Base-by-base conservation (phyloP, 1,140 invertebrate genomes). In the Acromyrmex heyeri region DNA sequence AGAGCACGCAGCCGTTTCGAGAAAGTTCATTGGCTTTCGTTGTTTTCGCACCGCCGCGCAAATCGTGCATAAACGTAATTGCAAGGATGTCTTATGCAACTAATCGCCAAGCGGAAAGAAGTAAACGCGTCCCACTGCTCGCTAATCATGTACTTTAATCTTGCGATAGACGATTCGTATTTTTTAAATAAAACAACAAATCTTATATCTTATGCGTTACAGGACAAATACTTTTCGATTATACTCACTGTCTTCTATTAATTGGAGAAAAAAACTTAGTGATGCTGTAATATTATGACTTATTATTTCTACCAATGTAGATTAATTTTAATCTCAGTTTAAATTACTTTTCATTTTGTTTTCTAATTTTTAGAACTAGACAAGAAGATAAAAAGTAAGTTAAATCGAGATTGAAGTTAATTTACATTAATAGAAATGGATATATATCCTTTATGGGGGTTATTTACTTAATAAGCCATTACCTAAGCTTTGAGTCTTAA, bases 1-100 rank as follows among this genome's bases (percentile, higher is more conserved):
- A 87, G 65, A 65, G 48, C 76, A 73, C 65, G 67, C 70, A 64
- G 78, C 77, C 78, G 24, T 85, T 85, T 85, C 88, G 86, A 69
- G 50, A 82, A 82, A 64, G 78, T 78, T 62, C 76, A 67, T 64
- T 24, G 30, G 38, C 34, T 53, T 16, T 69, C 73, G 55, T 70
- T 72, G 57, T 48, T 67, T 44, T 27, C 34, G 64, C 62, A 8
- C 12, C 18, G 48, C 27, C 76, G 64, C 62, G 65, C 53, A 21
- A 81, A 44, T 48, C 67, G 18, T 8, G 24, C 67, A 48, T 72
- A 79, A 82, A 57, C 59, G 30, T 78, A 55, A 83, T 50, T 62
- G 27, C 77, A 79, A 79, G 77, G 48, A 79, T 48, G 48, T 67
- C 61, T 79, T 79, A 79, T 34, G 77, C 48, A 79, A 79, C 77